Evolutionary conservation across 2,113 vertebrate genomes (phyloP).

Genomic region (Phalacrocorax aristotelis): DNA sequence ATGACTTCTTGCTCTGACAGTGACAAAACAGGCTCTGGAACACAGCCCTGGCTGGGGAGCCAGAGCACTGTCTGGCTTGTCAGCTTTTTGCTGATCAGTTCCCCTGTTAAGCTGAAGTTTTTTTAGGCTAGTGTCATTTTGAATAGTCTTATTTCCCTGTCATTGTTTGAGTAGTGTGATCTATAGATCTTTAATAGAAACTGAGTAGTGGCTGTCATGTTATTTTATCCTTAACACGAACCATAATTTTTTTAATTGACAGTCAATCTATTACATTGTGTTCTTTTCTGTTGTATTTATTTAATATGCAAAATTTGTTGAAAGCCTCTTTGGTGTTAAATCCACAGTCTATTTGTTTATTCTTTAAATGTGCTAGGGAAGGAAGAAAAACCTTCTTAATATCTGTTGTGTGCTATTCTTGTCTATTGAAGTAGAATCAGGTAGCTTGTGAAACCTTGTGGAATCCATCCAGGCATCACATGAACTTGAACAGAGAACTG

Average conservation of each 20-base stretch:
- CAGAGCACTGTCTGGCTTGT: not conserved
- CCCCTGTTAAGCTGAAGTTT: not conserved
- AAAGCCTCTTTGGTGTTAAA: not conserved
- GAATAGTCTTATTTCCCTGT: not conserved
- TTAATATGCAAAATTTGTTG: not conserved
- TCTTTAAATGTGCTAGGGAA: not conserved
- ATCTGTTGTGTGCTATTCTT: not conserved
- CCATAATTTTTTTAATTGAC: fast-evolving
- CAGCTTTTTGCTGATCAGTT: not conserved
- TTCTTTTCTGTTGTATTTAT: not conserved
- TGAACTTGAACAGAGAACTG: not conserved
- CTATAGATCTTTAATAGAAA: not conserved
- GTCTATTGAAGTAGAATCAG: not conserved
- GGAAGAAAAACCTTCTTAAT: not conserved
- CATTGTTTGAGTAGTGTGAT: not conserved
- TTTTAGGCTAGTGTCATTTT: not conserved
- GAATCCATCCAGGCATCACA: not conserved
- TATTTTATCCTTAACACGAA: not conserved
- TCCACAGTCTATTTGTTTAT: not conserved
- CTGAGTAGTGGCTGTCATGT: not conserved
- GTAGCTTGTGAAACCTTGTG: not conserved
- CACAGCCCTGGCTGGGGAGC: not conserved
- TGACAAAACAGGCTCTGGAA: not conserved
- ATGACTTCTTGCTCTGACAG: not conserved
- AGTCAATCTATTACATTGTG: not conserved